Conservation (phyloP, 2,113 vertebrate species). For the Egretta garzetta region DNA sequence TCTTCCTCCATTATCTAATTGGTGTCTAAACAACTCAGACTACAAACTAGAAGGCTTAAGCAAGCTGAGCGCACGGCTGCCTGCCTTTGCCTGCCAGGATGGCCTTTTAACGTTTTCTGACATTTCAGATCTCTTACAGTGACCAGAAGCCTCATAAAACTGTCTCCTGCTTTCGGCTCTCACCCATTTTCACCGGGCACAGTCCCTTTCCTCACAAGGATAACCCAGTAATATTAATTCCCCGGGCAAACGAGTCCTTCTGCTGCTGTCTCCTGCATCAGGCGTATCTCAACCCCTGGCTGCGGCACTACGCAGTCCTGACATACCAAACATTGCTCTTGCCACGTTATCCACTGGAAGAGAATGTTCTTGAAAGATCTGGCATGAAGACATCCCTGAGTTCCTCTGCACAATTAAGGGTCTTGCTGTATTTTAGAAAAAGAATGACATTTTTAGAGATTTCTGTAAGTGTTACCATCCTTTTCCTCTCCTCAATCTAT, state of each 20-base stretch:
- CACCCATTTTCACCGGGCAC: not conserved
- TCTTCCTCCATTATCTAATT: not conserved
- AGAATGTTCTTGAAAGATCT: not conserved
- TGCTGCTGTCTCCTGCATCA: not conserved
- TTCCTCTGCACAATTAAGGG: not conserved
- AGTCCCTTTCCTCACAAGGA: not conserved
- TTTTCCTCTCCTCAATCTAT: not conserved
- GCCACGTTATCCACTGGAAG: not conserved
- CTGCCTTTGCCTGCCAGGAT: not conserved
- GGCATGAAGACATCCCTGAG: not conserved
- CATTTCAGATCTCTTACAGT: not conserved
- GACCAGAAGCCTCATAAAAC: constrained; percentile 11
- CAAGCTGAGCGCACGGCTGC: not conserved
- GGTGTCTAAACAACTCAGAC: not conserved
- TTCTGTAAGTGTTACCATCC: not conserved
- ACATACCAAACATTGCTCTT: not conserved
- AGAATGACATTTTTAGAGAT: not conserved
- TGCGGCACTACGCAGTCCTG: not conserved
- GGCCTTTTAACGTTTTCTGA: not conserved
- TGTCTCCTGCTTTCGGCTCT: not conserved
- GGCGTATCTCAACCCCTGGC: rapidly evolving
- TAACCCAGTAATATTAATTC: not conserved
- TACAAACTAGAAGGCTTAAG: not conserved
- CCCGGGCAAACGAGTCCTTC: not conserved
- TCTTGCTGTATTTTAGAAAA: not conserved